Base-by-base conservation (phyloP, 2,888 invertebrate genomes). In the Cyclophora albipunctata region DNA sequence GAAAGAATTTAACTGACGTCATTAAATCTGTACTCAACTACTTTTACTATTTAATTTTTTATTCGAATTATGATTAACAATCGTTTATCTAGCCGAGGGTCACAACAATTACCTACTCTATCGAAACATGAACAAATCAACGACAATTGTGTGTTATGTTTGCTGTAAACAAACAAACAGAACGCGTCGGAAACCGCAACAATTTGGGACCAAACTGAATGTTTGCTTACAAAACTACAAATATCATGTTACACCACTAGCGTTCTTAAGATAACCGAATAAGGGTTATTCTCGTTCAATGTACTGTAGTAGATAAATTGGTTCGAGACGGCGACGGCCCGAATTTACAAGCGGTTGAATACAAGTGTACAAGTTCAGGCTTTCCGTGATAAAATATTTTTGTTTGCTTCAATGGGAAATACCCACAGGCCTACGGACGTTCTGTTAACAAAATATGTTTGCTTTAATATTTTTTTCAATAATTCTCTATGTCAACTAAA, bases 221-320 rank as follows among this genome's bases (percentile, higher is more conserved):
- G 75, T 82, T 81, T 76, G 72, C 78, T 76, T 69, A 75, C 71
- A 76, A 73, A 77, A 76, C 71, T 71, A 65, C 75, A 60, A 73
- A 50, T 64, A 47, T 34, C 40, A 7, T 45, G 44, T n/a, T 63
- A 48, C 69, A 40, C 3, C 4, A 3, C 37, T 6, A 20, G 20
- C 20, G 20, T 2, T 20, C 45, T 56, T 59, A 55, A 46, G 33
- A 2, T 40, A 3, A 34, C 3, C 1, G 0, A 4, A 45, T 59
- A 66, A 54, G 55, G 52, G 35, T 5, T 37, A 55, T 50, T 57
- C 66, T 49, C 3, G 40, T 7, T 46, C 42, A 42, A 5, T 34
- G 5, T n/a, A n/a, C 7, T 4, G 42, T 42, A 4, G n/a, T 42
- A 42, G n/a, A 7, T 7, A 40, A 33, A 3, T 61, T 66, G 56